Conservation (phyloP, 2,113 vertebrate species). For the Rattus norvegicus region GRCr8 NC_086021.1:134792501-134793000, state of each 20-base stretch:
- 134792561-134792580: slow-evolving; percentile 64
- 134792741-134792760: slow-evolving; percentile 74
- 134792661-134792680: slow-evolving; percentile 69
- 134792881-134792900: background rate
- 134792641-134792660: slow-evolving; percentile 79
- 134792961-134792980: background rate
- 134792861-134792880: background rate
- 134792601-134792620: slow-evolving; percentile 70
- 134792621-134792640: slow-evolving; percentile 80
- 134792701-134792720: slow-evolving; percentile 72
- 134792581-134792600: slow-evolving; percentile 64
- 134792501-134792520: background rate
- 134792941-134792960: background rate
- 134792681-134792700: slow-evolving; percentile 69
- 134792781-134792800: slow-evolving; percentile 70
- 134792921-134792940: background rate
- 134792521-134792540: background rate
- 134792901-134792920: background rate
- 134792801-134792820: slow-evolving; percentile 69
- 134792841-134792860: slow-evolving; percentile 55
- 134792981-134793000: background rate
- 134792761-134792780: slow-evolving; percentile 71
- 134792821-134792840: slow-evolving; percentile 72
- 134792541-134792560: slow-evolving; percentile 64
- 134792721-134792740: slow-evolving; percentile 69